phyloP scores from a whole-genome alignment of 1,140 invertebrate genomes.

The Matsumurasca onukii region DNA sequence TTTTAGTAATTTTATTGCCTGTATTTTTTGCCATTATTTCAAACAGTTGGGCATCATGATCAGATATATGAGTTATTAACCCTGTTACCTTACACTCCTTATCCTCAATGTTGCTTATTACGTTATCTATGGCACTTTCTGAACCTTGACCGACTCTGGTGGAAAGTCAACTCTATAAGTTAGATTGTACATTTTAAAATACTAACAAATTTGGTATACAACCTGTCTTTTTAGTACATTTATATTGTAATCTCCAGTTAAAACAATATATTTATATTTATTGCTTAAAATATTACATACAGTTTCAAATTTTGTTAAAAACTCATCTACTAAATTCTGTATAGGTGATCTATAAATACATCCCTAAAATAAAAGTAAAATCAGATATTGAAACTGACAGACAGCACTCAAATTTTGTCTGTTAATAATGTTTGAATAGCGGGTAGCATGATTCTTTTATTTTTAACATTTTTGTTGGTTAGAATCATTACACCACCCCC shows the following conservation, averaged over 20 bases:
- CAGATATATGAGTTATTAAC: slow-evolving; percentile 15
- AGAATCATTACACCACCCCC: slow-evolving; percentile 22
- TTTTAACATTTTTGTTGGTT: slow-evolving; percentile 3
- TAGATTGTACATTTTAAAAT: slow-evolving; percentile 12
- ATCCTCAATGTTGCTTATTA: neutral
- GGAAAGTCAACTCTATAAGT: slow-evolving; percentile 10
- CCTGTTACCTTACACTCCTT: slow-evolving; percentile 12
- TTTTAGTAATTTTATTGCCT: neutral
- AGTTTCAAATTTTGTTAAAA: neutral
- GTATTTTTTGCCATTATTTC: neutral
- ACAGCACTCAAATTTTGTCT: slow-evolving; percentile 26
- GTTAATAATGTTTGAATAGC: slow-evolving; percentile 13
- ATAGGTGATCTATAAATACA: slow-evolving; percentile 18
- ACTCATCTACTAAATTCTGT: slow-evolving; percentile 1
- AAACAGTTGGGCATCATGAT: slow-evolving; percentile 20
- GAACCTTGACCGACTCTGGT: neutral
- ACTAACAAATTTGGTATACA: slow-evolving; percentile 10
- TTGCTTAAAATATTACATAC: slow-evolving; percentile 3
- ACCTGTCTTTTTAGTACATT: slow-evolving; percentile 9
- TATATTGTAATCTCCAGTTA: slow-evolving; percentile 14
- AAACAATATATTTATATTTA: slow-evolving; percentile 12
- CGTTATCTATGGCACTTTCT: slow-evolving; percentile 14
- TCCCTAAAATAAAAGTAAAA: slow-evolving; percentile 14
- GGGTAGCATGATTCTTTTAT: neutral
- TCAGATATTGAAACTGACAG: slow-evolving; percentile 12